A percentile compares a stretch with the other conserved stretches of the same genome.
Evolutionary conservation across 2,113 vertebrate species (phyloP).

Genomic region (Bubalus kerabau): DNA sequence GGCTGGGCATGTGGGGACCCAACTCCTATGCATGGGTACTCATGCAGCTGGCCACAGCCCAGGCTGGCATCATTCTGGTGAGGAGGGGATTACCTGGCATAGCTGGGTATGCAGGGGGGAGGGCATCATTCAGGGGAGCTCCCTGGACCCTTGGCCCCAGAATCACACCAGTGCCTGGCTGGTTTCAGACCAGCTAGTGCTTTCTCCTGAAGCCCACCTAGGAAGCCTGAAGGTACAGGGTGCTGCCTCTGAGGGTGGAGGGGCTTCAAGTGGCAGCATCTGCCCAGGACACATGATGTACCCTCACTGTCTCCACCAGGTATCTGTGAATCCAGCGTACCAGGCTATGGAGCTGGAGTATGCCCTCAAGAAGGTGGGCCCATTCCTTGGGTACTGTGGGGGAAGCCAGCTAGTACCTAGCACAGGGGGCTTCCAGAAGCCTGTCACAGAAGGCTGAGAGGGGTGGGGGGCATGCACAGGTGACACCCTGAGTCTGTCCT

Average conservation of each 20-base stretch:
- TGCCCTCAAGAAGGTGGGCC: constrained; percentile 85
- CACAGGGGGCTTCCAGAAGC: neutral
- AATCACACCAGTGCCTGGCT: neutral
- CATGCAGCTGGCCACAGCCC: constrained; percentile 91
- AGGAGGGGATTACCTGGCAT: constrained; percentile 57
- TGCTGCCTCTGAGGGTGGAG: neutral
- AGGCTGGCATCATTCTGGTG: constrained; percentile 94
- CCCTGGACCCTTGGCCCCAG: neutral
- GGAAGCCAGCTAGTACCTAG: neutral
- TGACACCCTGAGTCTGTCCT: neutral
- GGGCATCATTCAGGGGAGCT: neutral
- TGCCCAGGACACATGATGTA: neutral
- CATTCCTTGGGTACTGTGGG: neutral
- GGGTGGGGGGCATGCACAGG: neutral
- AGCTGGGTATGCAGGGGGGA: neutral
- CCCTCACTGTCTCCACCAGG: constrained; percentile 75
- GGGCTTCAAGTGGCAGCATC: neutral
- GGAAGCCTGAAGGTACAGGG: neutral
- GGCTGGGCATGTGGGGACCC: constrained; percentile 94
- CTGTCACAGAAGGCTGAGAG: neutral
- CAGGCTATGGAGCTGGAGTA: constrained; percentile 87
- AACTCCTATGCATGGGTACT: constrained; percentile 93
- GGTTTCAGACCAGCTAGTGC: neutral
- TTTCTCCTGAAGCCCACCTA: neutral
- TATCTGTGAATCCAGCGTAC: constrained; percentile 94